A percentile compares a stretch with the other conserved stretches of the same genome.
Conservation (phyloP, 2,113 vertebrate genomes). For the Bucco capensis region DNA sequence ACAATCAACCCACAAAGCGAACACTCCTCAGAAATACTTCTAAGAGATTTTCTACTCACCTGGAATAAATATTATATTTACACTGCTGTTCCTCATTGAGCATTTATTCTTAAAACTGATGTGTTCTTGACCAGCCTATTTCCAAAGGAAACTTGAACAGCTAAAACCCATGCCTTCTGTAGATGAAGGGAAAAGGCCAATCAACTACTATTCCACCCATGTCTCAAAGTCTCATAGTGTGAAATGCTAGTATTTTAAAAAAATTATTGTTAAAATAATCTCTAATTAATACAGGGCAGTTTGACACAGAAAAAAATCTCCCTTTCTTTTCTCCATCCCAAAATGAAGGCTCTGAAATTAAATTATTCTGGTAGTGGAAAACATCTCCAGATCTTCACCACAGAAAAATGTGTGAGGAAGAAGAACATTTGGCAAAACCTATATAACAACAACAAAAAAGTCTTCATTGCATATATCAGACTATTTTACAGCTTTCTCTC, state of each 20-base stretch:
- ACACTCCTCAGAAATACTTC: neutral
- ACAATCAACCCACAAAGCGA: neutral
- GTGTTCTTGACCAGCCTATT: neutral
- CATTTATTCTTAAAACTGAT: neutral
- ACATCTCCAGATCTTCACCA: neutral
- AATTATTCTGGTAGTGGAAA: neutral
- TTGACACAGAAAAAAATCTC: neutral
- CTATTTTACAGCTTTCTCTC: neutral
- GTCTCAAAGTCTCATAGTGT: neutral
- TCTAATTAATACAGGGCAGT: neutral
- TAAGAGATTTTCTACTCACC: conserved; percentile 20
- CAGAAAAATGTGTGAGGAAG: neutral
- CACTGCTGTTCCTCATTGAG: neutral
- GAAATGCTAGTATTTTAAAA: neutral
- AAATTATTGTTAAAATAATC: neutral
- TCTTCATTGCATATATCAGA: neutral
- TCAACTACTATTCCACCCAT: neutral
- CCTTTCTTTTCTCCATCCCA: neutral
- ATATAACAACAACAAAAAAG: neutral
- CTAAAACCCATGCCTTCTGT: neutral
- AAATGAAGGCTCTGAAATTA: neutral
- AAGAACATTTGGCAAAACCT: accelerated
- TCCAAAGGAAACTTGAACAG: neutral
- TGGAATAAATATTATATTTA: conserved; percentile 36
- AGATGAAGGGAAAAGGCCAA: neutral